These are phyloP conservation scores for Passer montanus DNA, from an alignment of 2,113 vertebrate genomes.

Conservation along the genomic window DNA sequence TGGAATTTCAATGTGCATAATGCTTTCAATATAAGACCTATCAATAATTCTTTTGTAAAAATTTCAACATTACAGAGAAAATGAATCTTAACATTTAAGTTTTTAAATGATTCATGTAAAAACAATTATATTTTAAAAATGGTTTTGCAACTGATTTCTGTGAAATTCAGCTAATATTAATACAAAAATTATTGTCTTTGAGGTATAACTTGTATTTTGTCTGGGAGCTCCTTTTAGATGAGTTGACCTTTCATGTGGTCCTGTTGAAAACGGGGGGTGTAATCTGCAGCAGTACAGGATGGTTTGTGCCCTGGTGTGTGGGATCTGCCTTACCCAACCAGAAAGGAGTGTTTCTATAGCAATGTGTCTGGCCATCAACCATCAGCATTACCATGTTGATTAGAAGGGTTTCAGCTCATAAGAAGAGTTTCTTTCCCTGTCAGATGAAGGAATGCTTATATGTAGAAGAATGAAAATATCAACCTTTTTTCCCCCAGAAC, in stretches of 20 bases:
- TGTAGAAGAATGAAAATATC: neutral
- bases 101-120: neutral
- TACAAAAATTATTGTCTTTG: neutral
- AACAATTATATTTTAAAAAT: neutral
- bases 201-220: neutral
- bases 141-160: neutral
- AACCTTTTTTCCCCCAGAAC: neutral
- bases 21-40: neutral
- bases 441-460: neutral
- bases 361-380: neutral
- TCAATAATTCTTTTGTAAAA: neutral
- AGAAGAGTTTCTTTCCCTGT: neutral
- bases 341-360: neutral
- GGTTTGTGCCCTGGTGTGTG: neutral
- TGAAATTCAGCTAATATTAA: neutral
- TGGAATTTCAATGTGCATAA: neutral
- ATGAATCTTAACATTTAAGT: neutral
- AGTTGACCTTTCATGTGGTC: neutral
- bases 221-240: neutral
- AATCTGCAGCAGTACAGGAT: neutral
- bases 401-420: neutral
- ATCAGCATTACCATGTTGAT: neutral
- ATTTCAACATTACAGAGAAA: neutral
- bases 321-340: neutral
- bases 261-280: neutral